Conservation (phyloP, 30 jellyfish, hydroid and myxozoan species). For the Aurelia sp. region DNA sequence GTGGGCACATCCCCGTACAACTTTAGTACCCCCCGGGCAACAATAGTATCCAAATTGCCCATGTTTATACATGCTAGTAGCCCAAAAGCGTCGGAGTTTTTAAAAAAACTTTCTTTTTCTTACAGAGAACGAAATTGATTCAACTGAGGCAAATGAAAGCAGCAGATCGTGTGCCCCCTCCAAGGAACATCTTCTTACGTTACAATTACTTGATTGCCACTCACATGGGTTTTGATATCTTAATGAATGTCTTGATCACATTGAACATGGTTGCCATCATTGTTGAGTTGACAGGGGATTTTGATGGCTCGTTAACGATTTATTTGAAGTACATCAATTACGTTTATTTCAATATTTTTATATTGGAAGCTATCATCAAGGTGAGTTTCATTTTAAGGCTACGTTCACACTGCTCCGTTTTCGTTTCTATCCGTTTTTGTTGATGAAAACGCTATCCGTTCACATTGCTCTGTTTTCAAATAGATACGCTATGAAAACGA, state of each 20-base stretch:
- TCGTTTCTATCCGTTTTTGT: no score
- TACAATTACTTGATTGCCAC: constrained; percentile 93
- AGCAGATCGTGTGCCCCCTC: constrained; percentile 91
- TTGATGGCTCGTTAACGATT: constrained; percentile 45
- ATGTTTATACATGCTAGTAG: no score
- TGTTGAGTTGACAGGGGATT: constrained; percentile 66
- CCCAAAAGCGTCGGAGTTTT: no score
- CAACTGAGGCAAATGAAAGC: constrained; percentile 83
- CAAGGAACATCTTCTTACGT: constrained; percentile 90
- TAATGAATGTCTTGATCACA: constrained; percentile 76
- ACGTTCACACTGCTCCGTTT: no score
- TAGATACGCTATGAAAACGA: no score
- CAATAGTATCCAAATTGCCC: no score
- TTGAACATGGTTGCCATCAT: constrained; percentile 85
- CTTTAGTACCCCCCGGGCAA: no score
- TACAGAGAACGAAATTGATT: constrained; percentile 71
- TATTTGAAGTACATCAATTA: constrained; percentile 82
- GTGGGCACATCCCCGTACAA: no score
- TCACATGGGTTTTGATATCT: constrained; percentile 85
- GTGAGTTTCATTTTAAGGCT: constrained; percentile 25
- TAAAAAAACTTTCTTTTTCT: not conserved
- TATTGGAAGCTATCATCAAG: constrained; percentile 87
- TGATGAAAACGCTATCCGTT: no score
- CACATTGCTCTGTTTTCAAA: no score
- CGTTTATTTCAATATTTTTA: constrained; percentile 73